A percentile compares a stretch with the other conserved stretches of the same genome.
phyloP scores from a whole-genome alignment of 2,113 vertebrate species.

The Deroptyus accipitrinus region DNA sequence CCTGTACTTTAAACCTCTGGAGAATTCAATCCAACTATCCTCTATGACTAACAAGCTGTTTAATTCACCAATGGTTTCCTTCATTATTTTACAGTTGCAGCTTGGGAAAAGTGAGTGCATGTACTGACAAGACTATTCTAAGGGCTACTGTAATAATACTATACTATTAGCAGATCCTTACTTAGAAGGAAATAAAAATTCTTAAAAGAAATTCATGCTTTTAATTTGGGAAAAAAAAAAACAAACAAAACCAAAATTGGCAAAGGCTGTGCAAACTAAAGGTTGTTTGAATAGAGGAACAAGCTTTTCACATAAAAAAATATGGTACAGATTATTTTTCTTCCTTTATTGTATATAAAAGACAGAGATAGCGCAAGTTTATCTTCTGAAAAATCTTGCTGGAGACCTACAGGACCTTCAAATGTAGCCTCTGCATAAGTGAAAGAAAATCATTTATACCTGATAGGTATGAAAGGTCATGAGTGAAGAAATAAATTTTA shows the following conservation, averaged over 20 bases:
- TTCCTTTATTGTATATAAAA: neutral
- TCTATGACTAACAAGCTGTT: slow-evolving; percentile 66
- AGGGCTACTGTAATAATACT: neutral
- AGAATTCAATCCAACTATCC: slow-evolving; percentile 48
- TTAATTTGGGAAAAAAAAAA: neutral
- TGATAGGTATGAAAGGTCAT: slow-evolving; percentile 45
- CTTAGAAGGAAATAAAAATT: slow-evolving; percentile 15
- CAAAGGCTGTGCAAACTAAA: neutral
- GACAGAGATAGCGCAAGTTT: neutral
- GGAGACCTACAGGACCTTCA: slow-evolving; percentile 41
- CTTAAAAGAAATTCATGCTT: neutral
- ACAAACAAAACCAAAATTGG: neutral
- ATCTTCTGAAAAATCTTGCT: slow-evolving; percentile 37
- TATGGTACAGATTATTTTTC: neutral
- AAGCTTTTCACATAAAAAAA: neutral
- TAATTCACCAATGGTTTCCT: slow-evolving; percentile 64
- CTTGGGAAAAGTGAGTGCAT: slow-evolving; percentile 27
- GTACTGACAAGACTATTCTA: slow-evolving; percentile 40
- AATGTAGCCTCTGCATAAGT: slow-evolving; percentile 13
- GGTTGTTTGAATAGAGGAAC: neutral
- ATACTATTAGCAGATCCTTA: neutral
- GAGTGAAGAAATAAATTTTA: slow-evolving; percentile 27
- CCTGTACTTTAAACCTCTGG: slow-evolving; percentile 27
- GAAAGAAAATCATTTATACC: slow-evolving; percentile 66
- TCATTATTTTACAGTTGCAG: slow-evolving; percentile 58